phyloP scores from a whole-genome alignment of 2,888 invertebrate genomes.

The Allophyes oxyacanthae region DNA sequence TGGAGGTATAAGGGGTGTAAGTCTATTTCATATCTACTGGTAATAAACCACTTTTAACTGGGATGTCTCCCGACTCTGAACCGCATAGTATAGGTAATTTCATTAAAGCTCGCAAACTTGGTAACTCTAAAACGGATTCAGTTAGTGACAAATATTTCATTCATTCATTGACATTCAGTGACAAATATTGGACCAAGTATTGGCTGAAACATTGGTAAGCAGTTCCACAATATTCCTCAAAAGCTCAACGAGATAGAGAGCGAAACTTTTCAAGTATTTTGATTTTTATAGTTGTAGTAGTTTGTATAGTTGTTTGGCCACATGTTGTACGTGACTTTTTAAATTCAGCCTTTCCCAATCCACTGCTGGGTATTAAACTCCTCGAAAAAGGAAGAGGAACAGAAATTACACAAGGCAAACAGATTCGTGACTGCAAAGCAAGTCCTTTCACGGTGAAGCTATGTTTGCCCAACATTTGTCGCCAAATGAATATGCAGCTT shows the following conservation, averaged over 20 bases:
- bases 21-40: not conserved
- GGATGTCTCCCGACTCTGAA: constrained; percentile 18
- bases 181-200: constrained; percentile 25
- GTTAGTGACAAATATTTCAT: not conserved
- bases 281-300: not conserved
- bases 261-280: not conserved
- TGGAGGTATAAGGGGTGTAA: not conserved
- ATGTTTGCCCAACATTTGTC: constrained; percentile 6
- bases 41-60: constrained; percentile 33
- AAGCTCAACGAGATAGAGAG: not conserved
- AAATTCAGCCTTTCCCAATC: no score
- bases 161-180: no score
- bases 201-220: constrained; percentile 3
- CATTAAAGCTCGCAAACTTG: constrained; percentile 38
- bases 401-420: no score
- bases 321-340: no score
- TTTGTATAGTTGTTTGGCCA: no score
- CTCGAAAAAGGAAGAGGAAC: no score
- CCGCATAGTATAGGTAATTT: constrained; percentile 35
- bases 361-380: no score
- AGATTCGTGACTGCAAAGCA: no score
- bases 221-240: not conserved
- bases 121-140: constrained; percentile 17
- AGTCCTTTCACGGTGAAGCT: not conserved
- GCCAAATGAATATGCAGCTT: constrained; percentile 18